These are phyloP conservation scores for Erebia epiphron DNA, from an alignment of 2,888 invertebrate genomes.

Conservation along the genomic window DNA sequence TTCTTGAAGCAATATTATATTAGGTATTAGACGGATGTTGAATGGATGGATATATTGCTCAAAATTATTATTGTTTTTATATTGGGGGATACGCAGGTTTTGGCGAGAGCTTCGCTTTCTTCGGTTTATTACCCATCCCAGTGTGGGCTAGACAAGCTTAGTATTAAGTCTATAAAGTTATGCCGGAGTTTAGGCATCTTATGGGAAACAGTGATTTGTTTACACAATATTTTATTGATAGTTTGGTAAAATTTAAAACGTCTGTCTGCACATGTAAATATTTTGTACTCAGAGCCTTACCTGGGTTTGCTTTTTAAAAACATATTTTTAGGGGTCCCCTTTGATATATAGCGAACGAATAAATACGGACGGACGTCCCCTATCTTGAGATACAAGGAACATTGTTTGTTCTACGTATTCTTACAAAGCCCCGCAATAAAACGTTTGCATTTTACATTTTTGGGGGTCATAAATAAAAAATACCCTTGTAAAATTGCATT, in stretches of 20 bases:
- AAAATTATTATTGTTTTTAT: no score
- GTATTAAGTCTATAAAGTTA: background rate
- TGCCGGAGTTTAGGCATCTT: no score
- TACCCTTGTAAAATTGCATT: constrained; percentile 79
- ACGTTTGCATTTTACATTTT: constrained; percentile 81
- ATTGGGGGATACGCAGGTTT: no score
- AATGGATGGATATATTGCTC: no score
- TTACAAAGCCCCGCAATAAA: constrained; percentile 79
- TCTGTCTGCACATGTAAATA: background rate
- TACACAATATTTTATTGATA: background rate
- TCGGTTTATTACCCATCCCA: no score
- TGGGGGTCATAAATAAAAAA: constrained; percentile 77
- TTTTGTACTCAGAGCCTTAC: constrained; percentile 42
- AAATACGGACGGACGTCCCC: constrained; percentile 73
- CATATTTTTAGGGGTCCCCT: constrained; percentile 55
- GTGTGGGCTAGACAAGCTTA: no score
- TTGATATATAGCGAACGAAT: constrained; percentile 52
- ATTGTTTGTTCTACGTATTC: constrained; percentile 80
- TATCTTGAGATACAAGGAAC: constrained; percentile 68
- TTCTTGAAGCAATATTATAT: constrained; percentile 11
- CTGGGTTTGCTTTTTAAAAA: constrained; percentile 53
- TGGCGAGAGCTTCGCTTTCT: no score
- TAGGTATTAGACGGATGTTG: background rate
- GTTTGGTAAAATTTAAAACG: background rate
- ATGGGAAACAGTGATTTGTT: background rate